Evolutionary conservation across 2,888 invertebrate species (phyloP), one percentile per base, ranked within the genome.

Genomic region (Harpalus rubripes): DNA sequence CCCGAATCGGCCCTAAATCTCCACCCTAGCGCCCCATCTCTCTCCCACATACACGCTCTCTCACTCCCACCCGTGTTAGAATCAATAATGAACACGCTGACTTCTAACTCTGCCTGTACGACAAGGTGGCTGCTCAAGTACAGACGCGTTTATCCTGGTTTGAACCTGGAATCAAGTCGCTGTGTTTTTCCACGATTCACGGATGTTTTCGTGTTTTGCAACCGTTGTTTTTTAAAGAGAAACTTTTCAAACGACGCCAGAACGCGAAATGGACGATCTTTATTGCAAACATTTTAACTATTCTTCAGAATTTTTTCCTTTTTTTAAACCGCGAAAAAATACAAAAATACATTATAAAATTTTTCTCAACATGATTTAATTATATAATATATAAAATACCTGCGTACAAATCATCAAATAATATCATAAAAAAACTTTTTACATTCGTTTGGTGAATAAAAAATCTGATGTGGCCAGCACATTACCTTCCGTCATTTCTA

Each of bases 61-160:
- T 52, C 72, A 8, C 72, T 72, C 72, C 32, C 68, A 81, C 59
- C 63, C 41, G 80, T 85, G 85, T 85, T 74, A 80, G 90, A 90
- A 91, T 91, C 91, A 90, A 91, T 91, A 91, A 91, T 90, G 90
- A 90, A 90, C 90, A 90, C 89, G 89, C 89, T 88, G 88, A 90
- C 89, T 89, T 89, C 88, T 85, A 72, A 85, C 85, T 78, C 78
- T 74, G 72, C 59, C 65, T 84, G 63, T 84, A 84, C 83, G 15
- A 83, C 83, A 74, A 78, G 78, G 58, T 78, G 78, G 26, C 16
- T 18, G 72, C 72, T 68, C 22, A 22, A 63, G 63, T 68, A 68
- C 16, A 68, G 68, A 68, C 68, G 26, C 68, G 59, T 82, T 82
- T 22, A 52, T 15, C 74, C 56, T 4, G 74, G 52, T 52, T 76